Evolutionary conservation across 1,140 invertebrate species (phyloP).

Genomic region (Drosophila pseudoobscura): DNA sequence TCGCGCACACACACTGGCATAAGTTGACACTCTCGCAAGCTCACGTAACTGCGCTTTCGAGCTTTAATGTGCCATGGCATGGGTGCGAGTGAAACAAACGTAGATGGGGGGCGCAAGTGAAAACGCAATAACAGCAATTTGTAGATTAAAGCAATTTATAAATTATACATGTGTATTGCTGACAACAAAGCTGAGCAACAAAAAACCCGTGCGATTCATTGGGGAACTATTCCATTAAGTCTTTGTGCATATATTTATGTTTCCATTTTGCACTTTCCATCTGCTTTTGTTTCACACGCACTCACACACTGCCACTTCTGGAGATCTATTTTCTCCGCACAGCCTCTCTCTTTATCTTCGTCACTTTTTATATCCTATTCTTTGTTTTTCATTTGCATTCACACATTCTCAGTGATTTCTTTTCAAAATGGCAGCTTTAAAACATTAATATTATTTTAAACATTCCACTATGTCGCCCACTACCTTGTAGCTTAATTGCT

Average conservation of each 20-base stretch:
- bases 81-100: conserved; percentile 69
- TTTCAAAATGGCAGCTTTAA: no score
- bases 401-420: no score
- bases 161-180: conserved; percentile 43
- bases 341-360: conserved; percentile 35
- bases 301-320: conserved; percentile 21
- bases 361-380: conserved; percentile 3
- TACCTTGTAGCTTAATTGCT: no score
- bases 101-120: conserved; percentile 60
- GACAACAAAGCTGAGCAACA: conserved; percentile 31
- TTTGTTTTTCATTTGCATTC: conserved; percentile 12
- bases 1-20: conserved; percentile 14
- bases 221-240: conserved; percentile 19
- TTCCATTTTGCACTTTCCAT: conserved; percentile 14
- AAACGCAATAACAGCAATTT: conserved; percentile 69
- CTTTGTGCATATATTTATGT: conserved; percentile 7
- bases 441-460: no score
- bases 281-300: conserved; percentile 62
- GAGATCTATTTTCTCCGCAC: conserved; percentile 31
- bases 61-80: conserved; percentile 31
- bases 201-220: conserved; percentile 28
- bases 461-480: no score
- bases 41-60: conserved; percentile 70
- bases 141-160: conserved; percentile 49
- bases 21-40: conserved; percentile 21